These are phyloP conservation scores for Branchellion lobata DNA, from an alignment of 2,888 invertebrate species.

Conservation along the genomic window DNA sequence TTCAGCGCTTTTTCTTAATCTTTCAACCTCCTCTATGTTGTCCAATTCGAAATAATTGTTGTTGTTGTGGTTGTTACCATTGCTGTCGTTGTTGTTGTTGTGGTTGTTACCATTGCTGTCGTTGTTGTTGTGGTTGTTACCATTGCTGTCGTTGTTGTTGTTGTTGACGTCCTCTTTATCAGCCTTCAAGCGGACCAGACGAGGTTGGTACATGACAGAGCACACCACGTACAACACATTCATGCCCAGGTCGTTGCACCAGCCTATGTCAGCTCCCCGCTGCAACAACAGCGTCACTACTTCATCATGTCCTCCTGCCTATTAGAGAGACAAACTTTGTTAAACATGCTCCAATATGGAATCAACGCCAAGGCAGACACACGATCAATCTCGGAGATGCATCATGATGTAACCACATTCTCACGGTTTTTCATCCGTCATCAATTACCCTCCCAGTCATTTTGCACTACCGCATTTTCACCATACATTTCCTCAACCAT, in stretches of 20 bases:
- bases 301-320: constrained; percentile 18
- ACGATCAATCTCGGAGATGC: too few species aligned
- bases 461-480: too few species aligned
- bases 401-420: too few species aligned
- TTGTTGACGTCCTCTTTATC: not conserved
- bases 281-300: constrained; percentile 20
- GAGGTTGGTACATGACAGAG: not conserved
- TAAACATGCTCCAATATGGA: too few species aligned
- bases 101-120: not conserved
- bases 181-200: not conserved
- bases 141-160: not conserved
- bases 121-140: too few species aligned
- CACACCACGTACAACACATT: constrained; percentile 10
- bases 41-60: not conserved
- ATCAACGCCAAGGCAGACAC: too few species aligned
- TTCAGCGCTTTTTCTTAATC: too few species aligned
- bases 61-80: not conserved
- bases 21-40: not conserved
- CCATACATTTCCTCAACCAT: too few species aligned
- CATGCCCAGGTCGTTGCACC: constrained; percentile 23
- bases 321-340: not conserved
- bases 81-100: not conserved
- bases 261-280: constrained; percentile 16
- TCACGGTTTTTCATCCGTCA: too few species aligned
- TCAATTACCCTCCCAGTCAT: too few species aligned